Conservation (phyloP, 2,797 vertebrate genomes). For the Mormyrus proboscirostris region DNA sequence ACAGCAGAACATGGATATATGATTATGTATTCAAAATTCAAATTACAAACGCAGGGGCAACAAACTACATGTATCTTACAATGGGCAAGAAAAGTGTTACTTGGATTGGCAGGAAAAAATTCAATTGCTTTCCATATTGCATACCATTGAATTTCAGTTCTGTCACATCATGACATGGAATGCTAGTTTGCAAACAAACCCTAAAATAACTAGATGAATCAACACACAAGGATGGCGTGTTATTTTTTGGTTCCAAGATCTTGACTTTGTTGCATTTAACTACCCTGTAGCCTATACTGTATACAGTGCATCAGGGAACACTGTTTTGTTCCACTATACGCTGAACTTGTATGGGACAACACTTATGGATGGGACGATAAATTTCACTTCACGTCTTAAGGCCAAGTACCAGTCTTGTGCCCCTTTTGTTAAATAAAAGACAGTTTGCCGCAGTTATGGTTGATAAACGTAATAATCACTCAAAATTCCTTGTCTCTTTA, state of each 20-base stretch:
- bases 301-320: neutral
- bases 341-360: neutral
- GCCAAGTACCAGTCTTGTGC: neutral
- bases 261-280: neutral
- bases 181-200: neutral
- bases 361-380: neutral
- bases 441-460: neutral
- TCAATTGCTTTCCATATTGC: neutral
- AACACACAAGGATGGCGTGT: neutral
- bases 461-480: neutral
- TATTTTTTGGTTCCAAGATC: neutral
- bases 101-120: neutral
- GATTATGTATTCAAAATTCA: neutral
- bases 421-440: neutral
- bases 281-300: neutral
- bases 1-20: conserved; percentile 6
- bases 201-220: neutral
- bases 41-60: neutral
- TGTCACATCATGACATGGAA: neutral
- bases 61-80: neutral
- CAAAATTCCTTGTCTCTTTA: neutral
- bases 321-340: neutral
- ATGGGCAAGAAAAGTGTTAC: neutral
- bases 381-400: neutral
- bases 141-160: neutral